Percentiles rank a stretch among this genome's conserved stretches.
These are phyloP conservation scores for Mylabris sibirica DNA, from an alignment of 2,888 invertebrate species.

Conservation along the genomic window DNA sequence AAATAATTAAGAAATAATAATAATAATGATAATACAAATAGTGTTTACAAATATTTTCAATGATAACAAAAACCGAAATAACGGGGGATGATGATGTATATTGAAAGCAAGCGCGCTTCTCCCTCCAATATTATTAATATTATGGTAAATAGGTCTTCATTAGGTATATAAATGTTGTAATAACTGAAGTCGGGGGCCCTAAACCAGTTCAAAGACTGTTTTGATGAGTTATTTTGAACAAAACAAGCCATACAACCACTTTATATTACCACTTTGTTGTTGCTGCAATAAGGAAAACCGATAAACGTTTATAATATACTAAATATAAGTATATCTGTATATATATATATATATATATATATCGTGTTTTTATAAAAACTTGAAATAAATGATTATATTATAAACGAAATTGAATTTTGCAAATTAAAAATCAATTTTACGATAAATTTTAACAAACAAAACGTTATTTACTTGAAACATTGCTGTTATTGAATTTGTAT, in stretches of 20 bases:
- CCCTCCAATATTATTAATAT: constrained; percentile 20
- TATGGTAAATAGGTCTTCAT: constrained; percentile 39
- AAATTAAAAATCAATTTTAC: constrained; percentile 13
- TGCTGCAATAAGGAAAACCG: constrained; percentile 43
- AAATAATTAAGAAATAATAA: background rate
- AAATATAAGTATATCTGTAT: background rate
- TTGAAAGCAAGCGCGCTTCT: background rate
- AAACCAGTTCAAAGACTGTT: constrained; percentile 46
- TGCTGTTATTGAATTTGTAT: background rate
- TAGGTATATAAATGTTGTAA: constrained; percentile 44
- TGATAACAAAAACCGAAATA: background rate
- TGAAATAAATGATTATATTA: constrained; percentile 45
- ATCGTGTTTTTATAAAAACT: constrained; percentile 51
- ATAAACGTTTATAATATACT: constrained; percentile 46
- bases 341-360: too few relatives aligned
- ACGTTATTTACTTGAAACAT: background rate
- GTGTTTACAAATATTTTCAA: constrained; percentile 8
- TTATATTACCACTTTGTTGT: constrained; percentile 41
- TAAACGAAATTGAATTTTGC: constrained; percentile 27
- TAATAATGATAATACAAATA: background rate
- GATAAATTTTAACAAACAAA: constrained; percentile 7
- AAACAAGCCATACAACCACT: constrained; percentile 50
- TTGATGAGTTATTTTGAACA: constrained; percentile 53
- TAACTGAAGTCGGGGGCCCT: constrained; percentile 39
- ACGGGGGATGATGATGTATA: constrained; percentile 1